Percentiles rank a stretch among this genome's conserved stretches.
Evolutionary conservation across 2,113 vertebrate species (phyloP).

Genomic region (Chaetodon auriga): DNA sequence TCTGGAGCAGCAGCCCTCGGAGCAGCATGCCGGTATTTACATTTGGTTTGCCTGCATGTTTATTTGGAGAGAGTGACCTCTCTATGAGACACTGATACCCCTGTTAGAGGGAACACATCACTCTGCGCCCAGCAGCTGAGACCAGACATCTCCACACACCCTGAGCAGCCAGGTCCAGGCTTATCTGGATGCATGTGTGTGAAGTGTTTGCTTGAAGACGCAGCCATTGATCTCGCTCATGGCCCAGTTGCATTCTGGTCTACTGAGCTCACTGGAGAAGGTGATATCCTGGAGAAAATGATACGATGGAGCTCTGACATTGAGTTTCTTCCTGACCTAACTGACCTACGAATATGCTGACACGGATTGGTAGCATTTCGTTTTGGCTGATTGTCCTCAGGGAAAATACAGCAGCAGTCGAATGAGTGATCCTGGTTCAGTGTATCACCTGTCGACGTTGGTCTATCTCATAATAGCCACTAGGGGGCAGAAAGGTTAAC

Average conservation of each 20-base stretch:
- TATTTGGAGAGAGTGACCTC: slow-evolving; percentile 66
- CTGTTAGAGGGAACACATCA: slow-evolving; percentile 63
- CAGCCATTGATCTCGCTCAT: neutral
- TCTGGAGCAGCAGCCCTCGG: neutral
- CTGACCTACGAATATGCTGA: neutral
- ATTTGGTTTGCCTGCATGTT: slow-evolving; percentile 34
- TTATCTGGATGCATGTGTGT: slow-evolving; percentile 25
- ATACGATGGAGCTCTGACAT: neutral
- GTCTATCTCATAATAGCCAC: neutral
- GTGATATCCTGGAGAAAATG: slow-evolving; percentile 13
- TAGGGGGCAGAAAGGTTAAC: slow-evolving; percentile 17
- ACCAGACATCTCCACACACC: slow-evolving; percentile 42
- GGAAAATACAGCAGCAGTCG: neutral
- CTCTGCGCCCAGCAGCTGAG: slow-evolving; percentile 74
- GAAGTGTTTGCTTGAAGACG: slow-evolving; percentile 27
- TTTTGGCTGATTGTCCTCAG: neutral
- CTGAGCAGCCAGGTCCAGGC: slow-evolving; percentile 4
- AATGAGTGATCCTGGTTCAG: neutral
- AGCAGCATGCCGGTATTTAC: slow-evolving; percentile 34
- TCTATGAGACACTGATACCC: slow-evolving; percentile 60
- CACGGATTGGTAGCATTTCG: neutral
- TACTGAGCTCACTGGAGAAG: slow-evolving; percentile 20
- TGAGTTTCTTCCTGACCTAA: neutral
- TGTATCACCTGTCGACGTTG: neutral
- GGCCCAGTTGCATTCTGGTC: slow-evolving; percentile 2